A percentile compares a stretch with the other conserved stretches of the same genome.
Conservation (phyloP, 2,113 vertebrate genomes). For the Phocoena sinus region DNA sequence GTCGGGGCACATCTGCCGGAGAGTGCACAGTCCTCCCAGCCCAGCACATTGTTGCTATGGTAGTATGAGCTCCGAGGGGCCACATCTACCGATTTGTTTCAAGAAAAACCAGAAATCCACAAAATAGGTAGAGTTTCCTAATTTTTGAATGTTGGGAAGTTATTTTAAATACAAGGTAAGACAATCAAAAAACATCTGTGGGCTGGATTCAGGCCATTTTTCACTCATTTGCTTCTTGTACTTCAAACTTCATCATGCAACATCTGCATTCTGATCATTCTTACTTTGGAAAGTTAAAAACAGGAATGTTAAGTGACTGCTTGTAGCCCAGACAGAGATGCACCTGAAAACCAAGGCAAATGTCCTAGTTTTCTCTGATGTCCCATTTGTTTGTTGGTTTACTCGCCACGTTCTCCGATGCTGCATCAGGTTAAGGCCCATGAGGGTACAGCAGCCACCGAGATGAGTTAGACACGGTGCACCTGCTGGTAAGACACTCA, state of each 20-base stretch:
- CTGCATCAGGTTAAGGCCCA: not conserved
- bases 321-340: not conserved
- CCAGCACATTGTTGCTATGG: not conserved
- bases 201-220: not conserved
- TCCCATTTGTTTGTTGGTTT: not conserved
- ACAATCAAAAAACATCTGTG: not conserved
- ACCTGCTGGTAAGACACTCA: accelerated
- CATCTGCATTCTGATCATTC: not conserved
- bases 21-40: not conserved
- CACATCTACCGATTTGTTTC: not conserved
- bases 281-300: not conserved
- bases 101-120: not conserved
- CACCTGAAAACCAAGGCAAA: not conserved
- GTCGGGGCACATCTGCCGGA: not conserved
- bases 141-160: not conserved
- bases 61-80: too few species aligned
- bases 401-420: not conserved
- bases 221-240: not conserved
- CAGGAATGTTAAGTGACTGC: not conserved
- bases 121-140: not conserved
- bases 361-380: too few species aligned
- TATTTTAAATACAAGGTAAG: not conserved
- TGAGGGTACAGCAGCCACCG: not conserved
- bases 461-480: not conserved
- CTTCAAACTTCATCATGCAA: not conserved